phyloP scores from a whole-genome alignment of 2,888 invertebrate species.

The Tuberolachnus salignus region DNA sequence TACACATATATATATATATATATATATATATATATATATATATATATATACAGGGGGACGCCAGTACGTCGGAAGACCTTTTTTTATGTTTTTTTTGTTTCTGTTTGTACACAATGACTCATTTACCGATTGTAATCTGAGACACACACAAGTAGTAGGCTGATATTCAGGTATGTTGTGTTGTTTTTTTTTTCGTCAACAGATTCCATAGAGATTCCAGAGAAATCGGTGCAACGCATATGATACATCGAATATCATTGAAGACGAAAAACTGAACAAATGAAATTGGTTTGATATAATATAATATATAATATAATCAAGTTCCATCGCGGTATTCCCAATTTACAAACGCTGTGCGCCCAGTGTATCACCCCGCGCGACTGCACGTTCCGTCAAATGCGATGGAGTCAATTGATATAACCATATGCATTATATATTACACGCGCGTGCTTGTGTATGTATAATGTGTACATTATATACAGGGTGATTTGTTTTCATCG shows the following conservation, averaged over 20 bases:
- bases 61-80: too few relatives aligned
- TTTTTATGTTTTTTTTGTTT: too few relatives aligned
- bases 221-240: neutral
- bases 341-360: neutral
- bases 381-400: neutral
- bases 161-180: too few relatives aligned
- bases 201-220: neutral
- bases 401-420: constrained; percentile 15
- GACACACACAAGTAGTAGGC: too few relatives aligned
- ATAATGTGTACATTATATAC: neutral
- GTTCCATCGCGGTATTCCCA: constrained; percentile 3
- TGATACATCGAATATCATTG: neutral
- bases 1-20: too few relatives aligned
- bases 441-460: neutral
- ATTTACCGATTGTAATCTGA: too few relatives aligned
- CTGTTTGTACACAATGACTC: too few relatives aligned
- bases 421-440: neutral
- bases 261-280: neutral
- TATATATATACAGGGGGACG: too few relatives aligned
- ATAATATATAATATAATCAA: too few relatives aligned
- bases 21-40: too few relatives aligned
- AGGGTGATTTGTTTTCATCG: neutral
- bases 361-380: constrained; percentile 27
- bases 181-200: too few relatives aligned
- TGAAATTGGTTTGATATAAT: neutral